Conservation (phyloP, 35 echinoderm and acorn worm genomes). For the Apostichopus parvimensis region DNA sequence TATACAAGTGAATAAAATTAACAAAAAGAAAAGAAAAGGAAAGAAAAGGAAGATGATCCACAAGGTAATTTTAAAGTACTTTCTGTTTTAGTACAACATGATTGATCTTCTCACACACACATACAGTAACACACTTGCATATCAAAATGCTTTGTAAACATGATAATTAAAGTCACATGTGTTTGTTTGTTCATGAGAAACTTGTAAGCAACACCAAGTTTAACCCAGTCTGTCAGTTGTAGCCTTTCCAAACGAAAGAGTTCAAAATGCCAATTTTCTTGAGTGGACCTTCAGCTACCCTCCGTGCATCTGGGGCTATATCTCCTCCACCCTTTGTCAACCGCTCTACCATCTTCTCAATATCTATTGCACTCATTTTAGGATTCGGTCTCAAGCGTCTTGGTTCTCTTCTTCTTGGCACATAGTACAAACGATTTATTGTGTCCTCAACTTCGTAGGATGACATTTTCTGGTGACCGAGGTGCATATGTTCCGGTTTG, state of each 20-base stretch:
- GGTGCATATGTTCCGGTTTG: constrained; percentile 89
- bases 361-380: constrained; percentile 73
- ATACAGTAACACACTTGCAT: too few relatives aligned
- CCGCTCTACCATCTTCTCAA: constrained; percentile 83
- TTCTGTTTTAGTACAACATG: too few relatives aligned
- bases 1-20: too few relatives aligned
- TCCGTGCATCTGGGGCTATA: constrained; percentile 77
- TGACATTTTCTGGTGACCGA: constrained; percentile 80
- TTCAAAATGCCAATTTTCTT: constrained; percentile 97
- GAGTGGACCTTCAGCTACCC: constrained; percentile 83
- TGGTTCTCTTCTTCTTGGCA: constrained; percentile 67
- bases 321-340: constrained; percentile 76
- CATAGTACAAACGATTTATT: constrained; percentile 80
- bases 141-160: too few relatives aligned
- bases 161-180: too few relatives aligned
- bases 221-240: constrained; percentile 64
- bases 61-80: too few relatives aligned
- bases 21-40: too few relatives aligned
- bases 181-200: too few relatives aligned
- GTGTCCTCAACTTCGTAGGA: constrained; percentile 72
- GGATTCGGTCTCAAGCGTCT: constrained; percentile 62
- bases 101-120: too few relatives aligned
- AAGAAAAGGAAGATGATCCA: too few relatives aligned
- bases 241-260: constrained; percentile 99
- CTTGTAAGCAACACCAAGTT: too few relatives aligned